Evolutionary conservation across 2,888 invertebrate species (phyloP), one percentile per base, ranked within the genome.

Genomic region (Parelbella ahira): DNA sequence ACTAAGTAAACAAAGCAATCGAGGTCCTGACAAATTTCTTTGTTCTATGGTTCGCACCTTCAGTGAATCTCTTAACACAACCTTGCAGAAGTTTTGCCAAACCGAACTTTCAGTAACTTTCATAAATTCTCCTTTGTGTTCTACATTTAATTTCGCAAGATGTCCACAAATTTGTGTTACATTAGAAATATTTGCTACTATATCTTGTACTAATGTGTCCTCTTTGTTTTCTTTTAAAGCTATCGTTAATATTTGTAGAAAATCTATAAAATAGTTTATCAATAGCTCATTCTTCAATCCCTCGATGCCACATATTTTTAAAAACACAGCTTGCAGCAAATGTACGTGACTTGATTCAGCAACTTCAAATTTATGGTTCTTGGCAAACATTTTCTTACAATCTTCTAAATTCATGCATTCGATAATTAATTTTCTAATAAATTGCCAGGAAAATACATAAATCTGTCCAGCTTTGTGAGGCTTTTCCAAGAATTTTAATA

Each of bases 391-490:
- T 56, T 87, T 89, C 43, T 78, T 60, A 45, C 90, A 91, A 46
- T 90, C 90, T 7, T 89, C 79, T 5, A 75, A 48, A 0, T 89
- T 83, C 90, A 92, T 90, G 56, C 89, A 91, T 51, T 84, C 80
- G 0, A 90, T 69, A 21, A 93, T 88, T 28, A 94, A 64, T 50
- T 88, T 86, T 4, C 79, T 76, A 12, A 92, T 83, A n/a, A 91
- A 89, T 37, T 77, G 65, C 43, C 89, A 84, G 62, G 91, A 89
- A 39, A 89, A 88, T 25, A 89, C 75, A 50, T 92, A 91, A 34
- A 92, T 89, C 51, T 90, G 90, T 0, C 91, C 91, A 2, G 90
- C 90, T 74, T 93, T 93, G 47, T 91, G 91, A 0, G 93, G 93
- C 59, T 92, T 93, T 56, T 91, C 90, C 24, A 93, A 71, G 46